phyloP scores from a whole-genome alignment of 2,113 vertebrate genomes.

The Nannospalax galili region DNA sequence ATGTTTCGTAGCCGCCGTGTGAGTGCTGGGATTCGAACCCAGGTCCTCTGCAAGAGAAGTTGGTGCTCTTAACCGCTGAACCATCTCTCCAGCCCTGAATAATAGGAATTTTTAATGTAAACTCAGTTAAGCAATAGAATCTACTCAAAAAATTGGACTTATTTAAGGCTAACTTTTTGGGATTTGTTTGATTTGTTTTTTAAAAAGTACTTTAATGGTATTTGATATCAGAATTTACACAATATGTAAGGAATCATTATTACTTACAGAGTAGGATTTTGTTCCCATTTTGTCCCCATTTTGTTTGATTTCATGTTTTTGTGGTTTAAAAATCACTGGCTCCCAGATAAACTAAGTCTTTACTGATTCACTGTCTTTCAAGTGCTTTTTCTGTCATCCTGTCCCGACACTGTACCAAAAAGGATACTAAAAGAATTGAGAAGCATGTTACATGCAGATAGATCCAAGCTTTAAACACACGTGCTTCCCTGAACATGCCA shows the following conservation, averaged over 20 bases:
- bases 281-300: constrained; percentile 39
- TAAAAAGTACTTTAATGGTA: background rate
- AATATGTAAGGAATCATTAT: background rate
- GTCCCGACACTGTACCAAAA: too few relatives aligned
- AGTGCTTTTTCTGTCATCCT: background rate
- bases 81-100: too few relatives aligned
- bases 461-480: background rate
- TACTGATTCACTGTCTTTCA: background rate
- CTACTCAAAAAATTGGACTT: constrained; percentile 14
- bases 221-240: background rate
- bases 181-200: background rate
- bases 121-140: background rate
- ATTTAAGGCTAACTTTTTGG: background rate
- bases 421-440: background rate
- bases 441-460: background rate
- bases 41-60: too few relatives aligned
- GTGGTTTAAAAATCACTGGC: background rate
- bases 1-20: too few relatives aligned
- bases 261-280: background rate
- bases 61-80: too few relatives aligned
- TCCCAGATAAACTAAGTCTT: background rate
- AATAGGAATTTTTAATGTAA: background rate
- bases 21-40: too few relatives aligned
- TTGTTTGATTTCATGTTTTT: background rate
- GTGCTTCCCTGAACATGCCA: background rate